Evolutionary conservation across 2,797 vertebrate genomes (phyloP).

Genomic region (Harpagifer antarcticus): DNA sequence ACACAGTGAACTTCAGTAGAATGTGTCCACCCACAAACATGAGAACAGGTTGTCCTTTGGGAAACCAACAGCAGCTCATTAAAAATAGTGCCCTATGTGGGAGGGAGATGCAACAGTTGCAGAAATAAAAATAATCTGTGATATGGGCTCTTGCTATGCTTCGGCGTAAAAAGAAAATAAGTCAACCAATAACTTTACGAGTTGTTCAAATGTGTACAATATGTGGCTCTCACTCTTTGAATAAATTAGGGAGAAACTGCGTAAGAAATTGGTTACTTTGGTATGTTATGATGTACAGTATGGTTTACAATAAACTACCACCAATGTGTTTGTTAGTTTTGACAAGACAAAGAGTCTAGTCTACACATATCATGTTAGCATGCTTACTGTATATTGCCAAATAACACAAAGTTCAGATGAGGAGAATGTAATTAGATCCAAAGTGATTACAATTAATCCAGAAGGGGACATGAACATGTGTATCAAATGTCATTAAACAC

Average conservation of each 20-base stretch:
- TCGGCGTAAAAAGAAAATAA: background rate
- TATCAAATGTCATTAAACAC: too few relatives aligned
- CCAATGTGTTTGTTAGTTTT: background rate
- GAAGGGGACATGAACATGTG: background rate
- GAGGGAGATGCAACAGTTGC: constrained; percentile 26
- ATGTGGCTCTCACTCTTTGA: too few relatives aligned
- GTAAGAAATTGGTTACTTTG: background rate
- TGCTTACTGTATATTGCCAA: too few relatives aligned
- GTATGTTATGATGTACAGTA: background rate
- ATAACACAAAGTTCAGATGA: too few relatives aligned
- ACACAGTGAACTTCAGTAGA: background rate
- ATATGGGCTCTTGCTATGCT: background rate
- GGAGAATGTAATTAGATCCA: too few relatives aligned
- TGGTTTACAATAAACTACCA: background rate
- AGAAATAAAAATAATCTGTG: constrained; percentile 27
- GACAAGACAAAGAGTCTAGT: background rate
- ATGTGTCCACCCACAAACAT: background rate
- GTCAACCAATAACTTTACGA: background rate
- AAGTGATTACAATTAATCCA: background rate
- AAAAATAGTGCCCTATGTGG: constrained; percentile 35
- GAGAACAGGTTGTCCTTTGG: constrained; percentile 15
- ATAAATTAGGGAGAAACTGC: too few relatives aligned
- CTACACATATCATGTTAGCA: background rate
- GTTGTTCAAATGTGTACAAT: background rate
- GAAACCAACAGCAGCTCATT: constrained; percentile 7